Conservation (phyloP, 2,888 invertebrate genomes). For the Nesidiocoris tenuis region DNA sequence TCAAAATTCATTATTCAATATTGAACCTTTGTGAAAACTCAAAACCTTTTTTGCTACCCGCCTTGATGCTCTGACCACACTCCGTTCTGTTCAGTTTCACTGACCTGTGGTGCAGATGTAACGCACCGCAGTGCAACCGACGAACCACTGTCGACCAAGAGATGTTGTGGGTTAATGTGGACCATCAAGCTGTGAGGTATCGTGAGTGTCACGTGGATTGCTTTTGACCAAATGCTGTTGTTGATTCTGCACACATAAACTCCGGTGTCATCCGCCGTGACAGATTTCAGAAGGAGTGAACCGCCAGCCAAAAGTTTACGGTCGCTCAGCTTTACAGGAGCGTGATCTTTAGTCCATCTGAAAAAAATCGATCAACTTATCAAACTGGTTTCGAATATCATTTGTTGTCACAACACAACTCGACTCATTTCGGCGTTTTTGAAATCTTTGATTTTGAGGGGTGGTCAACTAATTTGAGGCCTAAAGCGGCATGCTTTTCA, state of each 20-base stretch:
- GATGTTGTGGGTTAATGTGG: conserved; percentile 45
- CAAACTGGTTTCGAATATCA: too few species aligned
- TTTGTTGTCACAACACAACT: too few species aligned
- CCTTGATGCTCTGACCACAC: too few species aligned
- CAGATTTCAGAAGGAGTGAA: conserved; percentile 48
- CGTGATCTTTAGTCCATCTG: conserved; percentile 43
- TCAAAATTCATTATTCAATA: too few species aligned
- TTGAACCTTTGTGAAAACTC: too few species aligned
- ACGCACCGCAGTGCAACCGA: conserved; percentile 44
- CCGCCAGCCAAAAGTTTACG: conserved; percentile 49
- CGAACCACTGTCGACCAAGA: conserved; percentile 45
- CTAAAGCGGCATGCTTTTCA: too few species aligned
- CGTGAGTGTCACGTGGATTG: conserved; percentile 52
- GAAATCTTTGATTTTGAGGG: too few species aligned
- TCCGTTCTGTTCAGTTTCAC: too few species aligned
- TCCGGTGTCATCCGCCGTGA: conserved; percentile 51
- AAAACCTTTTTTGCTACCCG: too few species aligned
- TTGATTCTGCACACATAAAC: conserved; percentile 54
- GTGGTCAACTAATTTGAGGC: too few species aligned
- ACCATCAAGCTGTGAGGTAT: conserved; percentile 52
- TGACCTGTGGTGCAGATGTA: conserved; percentile 41
- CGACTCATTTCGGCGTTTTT: too few species aligned
- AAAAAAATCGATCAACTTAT: too few species aligned
- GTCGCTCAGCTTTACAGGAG: conserved; percentile 38
- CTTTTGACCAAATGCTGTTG: conserved; percentile 53